Evolutionary conservation across 1,140 invertebrate species (phyloP).

Genomic region (Myzus persicae): DNA sequence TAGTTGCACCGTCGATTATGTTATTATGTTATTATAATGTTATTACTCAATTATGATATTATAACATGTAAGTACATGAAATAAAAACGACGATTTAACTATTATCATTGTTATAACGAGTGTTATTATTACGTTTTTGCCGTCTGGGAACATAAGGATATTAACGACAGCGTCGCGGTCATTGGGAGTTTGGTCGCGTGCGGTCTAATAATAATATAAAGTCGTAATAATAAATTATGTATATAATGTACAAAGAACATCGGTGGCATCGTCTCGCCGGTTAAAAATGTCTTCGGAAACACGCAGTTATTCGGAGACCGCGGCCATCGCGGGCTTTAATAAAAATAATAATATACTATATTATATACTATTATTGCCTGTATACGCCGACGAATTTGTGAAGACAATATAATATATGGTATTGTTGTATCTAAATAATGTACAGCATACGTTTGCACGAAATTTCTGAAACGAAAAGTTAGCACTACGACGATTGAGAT

Average conservation of each 20-base stretch:
- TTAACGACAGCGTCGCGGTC: neutral
- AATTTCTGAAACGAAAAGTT: neutral
- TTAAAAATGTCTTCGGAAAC: neutral
- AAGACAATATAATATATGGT: neutral
- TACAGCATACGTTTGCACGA: neutral
- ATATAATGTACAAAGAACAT: neutral
- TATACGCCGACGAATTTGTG: neutral
- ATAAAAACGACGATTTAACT: neutral
- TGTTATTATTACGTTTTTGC: neutral
- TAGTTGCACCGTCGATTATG: neutral
- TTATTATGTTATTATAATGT: neutral
- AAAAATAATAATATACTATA: neutral
- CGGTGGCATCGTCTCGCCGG: neutral
- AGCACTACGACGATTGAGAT: neutral
- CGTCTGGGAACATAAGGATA: neutral
- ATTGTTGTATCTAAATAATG: neutral
- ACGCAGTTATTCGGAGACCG: neutral
- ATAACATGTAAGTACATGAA: neutral
- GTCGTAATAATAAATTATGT: constrained; percentile 9
- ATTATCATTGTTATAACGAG: neutral
- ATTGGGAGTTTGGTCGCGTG: neutral
- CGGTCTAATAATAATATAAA: neutral
- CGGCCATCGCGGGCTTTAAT: neutral
- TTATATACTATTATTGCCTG: neutral
- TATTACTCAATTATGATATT: neutral